Conservation (phyloP, 2,888 invertebrate species). For the Antheraea yamamai region DNA sequence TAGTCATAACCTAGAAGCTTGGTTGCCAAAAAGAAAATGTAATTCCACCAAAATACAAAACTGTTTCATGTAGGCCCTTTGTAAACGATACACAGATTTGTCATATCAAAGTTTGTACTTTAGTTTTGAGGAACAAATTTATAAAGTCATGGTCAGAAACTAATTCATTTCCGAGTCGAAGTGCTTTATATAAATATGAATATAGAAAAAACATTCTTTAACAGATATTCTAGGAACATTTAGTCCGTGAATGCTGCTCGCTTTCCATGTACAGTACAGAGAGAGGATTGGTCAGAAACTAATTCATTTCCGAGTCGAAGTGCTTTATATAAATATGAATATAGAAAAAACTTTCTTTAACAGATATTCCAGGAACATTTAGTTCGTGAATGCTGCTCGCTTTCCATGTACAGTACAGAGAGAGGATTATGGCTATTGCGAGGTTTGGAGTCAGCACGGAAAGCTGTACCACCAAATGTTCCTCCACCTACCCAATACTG, state of each 20-base stretch:
- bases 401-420: slow-evolving; percentile 31
- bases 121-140: no score
- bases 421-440: slow-evolving; percentile 45
- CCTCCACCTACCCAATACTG: slow-evolving; percentile 70
- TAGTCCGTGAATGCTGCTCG: slow-evolving; percentile 60
- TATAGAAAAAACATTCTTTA: slow-evolving; percentile 8
- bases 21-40: no score
- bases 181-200: neutral
- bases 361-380: slow-evolving; percentile 65
- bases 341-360: neutral
- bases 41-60: no score
- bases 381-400: slow-evolving; percentile 57
- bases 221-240: slow-evolving; percentile 62
- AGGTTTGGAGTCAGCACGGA: slow-evolving; percentile 46
- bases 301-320: neutral
- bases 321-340: neutral
- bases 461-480: slow-evolving; percentile 24
- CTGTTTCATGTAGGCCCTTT: no score
- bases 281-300: no score
- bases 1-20: no score
- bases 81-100: no score
- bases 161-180: neutral
- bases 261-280: slow-evolving; percentile 31
- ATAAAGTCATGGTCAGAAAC: no score
- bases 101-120: no score